These are phyloP conservation scores for Perognathus longimembris DNA, from an alignment of 2,113 vertebrate genomes.

Conservation along the genomic window DNA sequence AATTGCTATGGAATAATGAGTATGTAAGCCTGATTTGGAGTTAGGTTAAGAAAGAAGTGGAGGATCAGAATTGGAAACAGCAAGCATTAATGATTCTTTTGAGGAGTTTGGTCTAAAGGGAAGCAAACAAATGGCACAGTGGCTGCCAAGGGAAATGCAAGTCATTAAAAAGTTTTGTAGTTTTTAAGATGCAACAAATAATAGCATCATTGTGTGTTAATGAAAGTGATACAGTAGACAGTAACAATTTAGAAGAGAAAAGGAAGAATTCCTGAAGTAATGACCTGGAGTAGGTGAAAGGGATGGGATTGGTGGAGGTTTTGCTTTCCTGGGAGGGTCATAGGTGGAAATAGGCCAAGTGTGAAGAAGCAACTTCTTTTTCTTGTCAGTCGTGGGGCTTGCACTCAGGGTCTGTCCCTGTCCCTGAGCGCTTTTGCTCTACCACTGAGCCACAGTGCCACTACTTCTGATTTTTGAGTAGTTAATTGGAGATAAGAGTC, in stretches of 20 bases:
- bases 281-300: neutral
- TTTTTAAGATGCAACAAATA: constrained; percentile 12
- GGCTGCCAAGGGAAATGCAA: neutral
- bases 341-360: neutral
- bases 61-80: neutral
- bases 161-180: constrained; percentile 12
- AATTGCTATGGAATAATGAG: neutral
- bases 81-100: neutral
- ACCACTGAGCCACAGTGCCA: no score
- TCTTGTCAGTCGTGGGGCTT: no score
- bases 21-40: neutral
- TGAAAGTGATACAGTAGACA: neutral
- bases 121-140: neutral
- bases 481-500: no score
- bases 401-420: no score
- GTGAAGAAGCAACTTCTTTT: neutral
- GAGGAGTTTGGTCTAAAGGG: neutral
- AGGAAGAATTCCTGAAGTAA: neutral
- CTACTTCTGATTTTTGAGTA: no score
- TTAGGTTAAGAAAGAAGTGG: neutral
- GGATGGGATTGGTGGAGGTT: neutral
- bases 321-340: neutral
- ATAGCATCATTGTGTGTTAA: neutral
- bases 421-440: no score
- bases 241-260: neutral